Conservation (phyloP, 1,140 invertebrate species). For the Drosophila serrata region DNA sequence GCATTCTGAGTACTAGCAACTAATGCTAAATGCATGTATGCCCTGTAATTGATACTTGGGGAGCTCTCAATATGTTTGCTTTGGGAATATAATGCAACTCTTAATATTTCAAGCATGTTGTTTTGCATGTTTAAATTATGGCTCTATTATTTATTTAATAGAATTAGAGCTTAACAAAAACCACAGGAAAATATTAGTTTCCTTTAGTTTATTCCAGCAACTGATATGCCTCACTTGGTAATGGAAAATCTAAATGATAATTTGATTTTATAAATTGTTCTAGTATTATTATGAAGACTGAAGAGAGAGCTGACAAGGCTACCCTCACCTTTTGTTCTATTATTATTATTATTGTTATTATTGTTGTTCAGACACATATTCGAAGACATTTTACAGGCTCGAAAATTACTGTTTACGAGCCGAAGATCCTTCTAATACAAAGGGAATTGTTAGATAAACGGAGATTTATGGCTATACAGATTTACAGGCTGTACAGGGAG, state of each 20-base stretch:
- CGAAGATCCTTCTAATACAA: conserved; percentile 16
- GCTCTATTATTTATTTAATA: background rate
- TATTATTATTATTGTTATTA: conserved; percentile 12
- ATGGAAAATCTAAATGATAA: conserved; percentile 61
- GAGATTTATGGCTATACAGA: conserved; percentile 42
- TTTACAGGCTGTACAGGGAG: conserved; percentile 20
- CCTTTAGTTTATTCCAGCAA: background rate
- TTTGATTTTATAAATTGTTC: conserved; percentile 65
- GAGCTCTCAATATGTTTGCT: conserved; percentile 5
- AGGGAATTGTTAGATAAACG: conserved; percentile 37
- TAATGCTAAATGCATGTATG: conserved; percentile 28
- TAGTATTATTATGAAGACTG: conserved; percentile 20
- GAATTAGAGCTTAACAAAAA: no score
- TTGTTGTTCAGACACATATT: conserved; percentile 10
- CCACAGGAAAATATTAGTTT: background rate
- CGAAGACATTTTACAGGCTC: conserved; percentile 10
- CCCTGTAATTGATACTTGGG: conserved; percentile 29
- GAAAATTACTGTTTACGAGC: conserved; percentile 25
- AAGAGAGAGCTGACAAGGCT: conserved; percentile 37
- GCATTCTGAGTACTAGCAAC: conserved; percentile 3
- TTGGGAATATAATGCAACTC: background rate
- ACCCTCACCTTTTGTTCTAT: background rate
- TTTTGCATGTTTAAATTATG: background rate
- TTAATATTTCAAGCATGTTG: no score
- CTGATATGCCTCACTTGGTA: conserved; percentile 24